Percentiles rank a stretch among this genome's conserved stretches.
phyloP scores from a whole-genome alignment of 2,888 invertebrate species.

The Erebia palarica region DNA sequence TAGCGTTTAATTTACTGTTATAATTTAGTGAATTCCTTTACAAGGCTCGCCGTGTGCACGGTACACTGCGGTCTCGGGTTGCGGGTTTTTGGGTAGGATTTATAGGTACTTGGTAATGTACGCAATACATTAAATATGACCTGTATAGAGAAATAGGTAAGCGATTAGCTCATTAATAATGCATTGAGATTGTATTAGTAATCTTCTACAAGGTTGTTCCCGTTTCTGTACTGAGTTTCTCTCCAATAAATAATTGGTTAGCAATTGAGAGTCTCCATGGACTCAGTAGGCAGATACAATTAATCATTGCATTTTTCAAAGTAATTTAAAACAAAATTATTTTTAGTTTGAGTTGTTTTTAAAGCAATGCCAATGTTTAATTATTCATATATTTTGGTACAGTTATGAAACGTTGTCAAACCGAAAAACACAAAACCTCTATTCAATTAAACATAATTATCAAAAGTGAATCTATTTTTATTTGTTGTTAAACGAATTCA shows the following conservation, averaged over 20 bases:
- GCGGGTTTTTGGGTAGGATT: conserved; percentile 44
- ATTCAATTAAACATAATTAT: background rate
- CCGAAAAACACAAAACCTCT: background rate
- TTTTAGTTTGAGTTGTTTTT: too few species aligned
- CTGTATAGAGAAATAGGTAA: conserved; percentile 19
- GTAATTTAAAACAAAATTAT: too few species aligned
- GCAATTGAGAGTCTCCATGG: background rate
- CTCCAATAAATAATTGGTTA: background rate
- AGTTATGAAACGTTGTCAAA: background rate
- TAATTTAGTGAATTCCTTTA: conserved; percentile 80
- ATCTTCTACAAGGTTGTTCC: background rate
- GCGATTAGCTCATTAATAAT: conserved; percentile 10
- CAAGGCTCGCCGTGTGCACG: conserved; percentile 54
- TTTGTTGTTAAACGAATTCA: conserved; percentile 8
- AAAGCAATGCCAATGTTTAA: background rate
- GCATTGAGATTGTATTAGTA: conserved; percentile 15
- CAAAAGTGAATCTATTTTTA: conserved; percentile 13
- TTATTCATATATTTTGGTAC: background rate
- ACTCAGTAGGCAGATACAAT: background rate
- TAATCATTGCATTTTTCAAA: too few species aligned
- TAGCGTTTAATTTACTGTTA: conserved; percentile 81
- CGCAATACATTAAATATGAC: conserved; percentile 36
- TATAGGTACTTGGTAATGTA: conserved; percentile 43
- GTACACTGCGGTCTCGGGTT: conserved; percentile 46
- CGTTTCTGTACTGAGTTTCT: background rate